Conservation (phyloP, 2,113 vertebrate species). For the Oreotrochilus melanogaster region DNA sequence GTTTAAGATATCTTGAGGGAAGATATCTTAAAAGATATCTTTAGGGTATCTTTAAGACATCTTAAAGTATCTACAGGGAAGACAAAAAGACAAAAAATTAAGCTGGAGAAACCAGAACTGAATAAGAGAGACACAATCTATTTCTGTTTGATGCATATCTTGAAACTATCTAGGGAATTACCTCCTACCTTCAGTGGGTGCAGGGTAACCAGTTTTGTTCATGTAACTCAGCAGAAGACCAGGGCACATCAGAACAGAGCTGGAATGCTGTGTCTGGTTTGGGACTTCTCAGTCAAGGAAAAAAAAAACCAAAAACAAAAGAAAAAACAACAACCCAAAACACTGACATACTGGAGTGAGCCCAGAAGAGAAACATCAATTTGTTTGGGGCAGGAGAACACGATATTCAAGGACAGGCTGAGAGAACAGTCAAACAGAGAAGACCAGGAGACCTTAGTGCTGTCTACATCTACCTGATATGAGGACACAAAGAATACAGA, state of each 20-base stretch:
- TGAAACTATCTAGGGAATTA: background rate
- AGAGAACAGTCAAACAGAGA: background rate
- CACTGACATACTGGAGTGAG: background rate
- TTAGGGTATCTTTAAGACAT: background rate
- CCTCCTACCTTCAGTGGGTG: background rate
- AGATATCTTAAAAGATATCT: background rate
- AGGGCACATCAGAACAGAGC: background rate
- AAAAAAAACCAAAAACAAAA: background rate
- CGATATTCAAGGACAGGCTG: background rate
- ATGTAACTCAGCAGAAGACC: background rate
- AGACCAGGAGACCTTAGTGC: background rate
- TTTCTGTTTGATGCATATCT: background rate
- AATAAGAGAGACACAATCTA: background rate
- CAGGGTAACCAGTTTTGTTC: background rate
- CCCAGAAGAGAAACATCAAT: background rate
- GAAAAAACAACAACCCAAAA: background rate
- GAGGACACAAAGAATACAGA: background rate
- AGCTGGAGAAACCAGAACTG: background rate
- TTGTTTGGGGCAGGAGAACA: background rate
- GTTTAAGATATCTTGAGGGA: background rate
- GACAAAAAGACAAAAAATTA: background rate
- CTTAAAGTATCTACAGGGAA: background rate
- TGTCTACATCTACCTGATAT: background rate
- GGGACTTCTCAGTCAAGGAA: background rate
- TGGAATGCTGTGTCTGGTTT: background rate